Conservation (phyloP, 2,888 invertebrate genomes). For the Chaitophorus viminalis region DNA sequence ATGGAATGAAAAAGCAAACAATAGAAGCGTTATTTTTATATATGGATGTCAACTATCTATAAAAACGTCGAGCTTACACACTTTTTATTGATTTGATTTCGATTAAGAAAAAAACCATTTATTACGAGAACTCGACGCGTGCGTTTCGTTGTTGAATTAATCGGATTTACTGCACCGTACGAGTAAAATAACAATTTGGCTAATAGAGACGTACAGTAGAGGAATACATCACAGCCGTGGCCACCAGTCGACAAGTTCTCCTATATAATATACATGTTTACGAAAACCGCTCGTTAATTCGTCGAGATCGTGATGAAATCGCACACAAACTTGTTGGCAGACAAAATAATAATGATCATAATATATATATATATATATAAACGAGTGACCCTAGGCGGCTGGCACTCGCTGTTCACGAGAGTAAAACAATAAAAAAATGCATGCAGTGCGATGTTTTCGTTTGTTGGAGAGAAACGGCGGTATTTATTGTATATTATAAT, state of each 20-base stretch:
- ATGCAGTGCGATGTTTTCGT: too few relatives aligned
- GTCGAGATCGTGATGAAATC: background rate
- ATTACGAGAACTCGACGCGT: background rate
- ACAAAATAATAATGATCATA: background rate
- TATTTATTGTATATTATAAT: background rate
- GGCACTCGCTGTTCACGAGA: background rate
- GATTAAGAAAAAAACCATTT: background rate
- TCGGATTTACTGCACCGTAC: background rate
- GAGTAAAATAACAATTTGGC: background rate
- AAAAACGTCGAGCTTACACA: too few relatives aligned
- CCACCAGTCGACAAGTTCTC: background rate
- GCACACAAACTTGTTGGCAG: background rate
- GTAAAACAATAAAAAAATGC: background rate
- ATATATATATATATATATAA: background rate
- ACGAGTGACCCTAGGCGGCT: background rate
- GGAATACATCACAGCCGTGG: background rate
- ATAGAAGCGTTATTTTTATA: too few relatives aligned
- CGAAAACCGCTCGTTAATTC: background rate
- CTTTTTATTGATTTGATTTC: too few relatives aligned
- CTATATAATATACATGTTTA: background rate
- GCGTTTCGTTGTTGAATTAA: background rate
- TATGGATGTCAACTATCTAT: too few relatives aligned
- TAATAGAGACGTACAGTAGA: background rate
- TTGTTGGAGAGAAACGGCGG: too few relatives aligned
- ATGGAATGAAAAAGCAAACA: too few relatives aligned